Base-by-base conservation (phyloP, 1,140 invertebrate genomes). In the Lithobius niger region DNA sequence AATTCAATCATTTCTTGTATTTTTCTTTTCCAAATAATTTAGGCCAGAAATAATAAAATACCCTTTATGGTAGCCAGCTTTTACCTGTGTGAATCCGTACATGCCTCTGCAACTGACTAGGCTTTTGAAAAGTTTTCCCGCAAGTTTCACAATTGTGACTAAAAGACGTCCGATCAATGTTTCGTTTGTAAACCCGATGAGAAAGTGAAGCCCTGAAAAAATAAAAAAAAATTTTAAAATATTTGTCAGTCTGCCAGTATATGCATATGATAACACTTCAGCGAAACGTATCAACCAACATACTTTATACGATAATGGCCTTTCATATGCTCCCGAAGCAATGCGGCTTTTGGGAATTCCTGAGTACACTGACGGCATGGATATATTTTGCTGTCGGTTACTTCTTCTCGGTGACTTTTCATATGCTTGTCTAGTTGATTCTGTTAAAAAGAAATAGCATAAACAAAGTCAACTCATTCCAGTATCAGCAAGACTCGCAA, bases 241-340 rank as follows among this genome's bases (percentile, higher is more conserved):
- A n/a, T n/a, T n/a, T n/a, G n/a, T n/a, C n/a, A n/a, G n/a, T n/a
- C n/a, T n/a, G n/a, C n/a, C n/a, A n/a, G n/a, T n/a, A n/a, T n/a
- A n/a, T n/a, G n/a, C n/a, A n/a, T n/a, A n/a, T n/a, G n/a, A n/a
- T n/a, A n/a, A n/a, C n/a, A n/a, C n/a, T n/a, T n/a, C n/a, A n/a
- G n/a, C n/a, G 22, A 47, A 18, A 47, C 6, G 18, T 47, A 4
- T 10, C 6, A 10, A 10, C 18, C 18, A 6, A 36, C 64, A 65
- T 63, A 73, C 71, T 67, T 72, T 58, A 78, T 71, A 65, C 74
- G 76, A 55, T 74, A 69, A 62, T 78, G 77, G 54, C 72, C 70
- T 59, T 74, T 72, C 63, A 77, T 70, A 60, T 80, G 78, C 54
- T 75, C 72, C 57, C 69, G 64, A 0, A 76, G 61, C 16, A 65